These are phyloP conservation scores for Nomia melanderi DNA, from an alignment of 1,140 invertebrate genomes.

Conservation along the genomic window DNA sequence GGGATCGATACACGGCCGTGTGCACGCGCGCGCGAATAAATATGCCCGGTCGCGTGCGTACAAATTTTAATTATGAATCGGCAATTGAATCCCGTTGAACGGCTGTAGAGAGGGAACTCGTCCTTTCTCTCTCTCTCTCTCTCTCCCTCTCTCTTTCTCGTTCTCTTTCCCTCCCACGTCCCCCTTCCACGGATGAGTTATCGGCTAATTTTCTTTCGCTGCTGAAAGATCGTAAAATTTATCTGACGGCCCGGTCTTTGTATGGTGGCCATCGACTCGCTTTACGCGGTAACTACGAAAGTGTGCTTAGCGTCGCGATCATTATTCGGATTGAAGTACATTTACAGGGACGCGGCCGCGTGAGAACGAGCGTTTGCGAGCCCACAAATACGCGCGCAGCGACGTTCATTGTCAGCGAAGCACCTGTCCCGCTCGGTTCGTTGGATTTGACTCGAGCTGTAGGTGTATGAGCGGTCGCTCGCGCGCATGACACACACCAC, in stretches of 20 bases:
- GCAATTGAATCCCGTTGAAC: slow-evolving; percentile 19
- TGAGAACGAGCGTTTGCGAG: background rate
- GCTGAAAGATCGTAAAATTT: slow-evolving; percentile 41
- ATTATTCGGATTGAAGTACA: slow-evolving; percentile 28
- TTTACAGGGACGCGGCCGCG: slow-evolving; percentile 18
- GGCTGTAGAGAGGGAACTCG: too few species aligned
- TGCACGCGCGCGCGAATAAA: slow-evolving; percentile 16
- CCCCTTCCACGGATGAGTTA: slow-evolving; percentile 10
- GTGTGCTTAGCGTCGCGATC: slow-evolving; percentile 40
- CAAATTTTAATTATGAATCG: slow-evolving; percentile 44
- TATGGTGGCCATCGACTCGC: background rate
- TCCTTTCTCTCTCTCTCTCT: too few species aligned
- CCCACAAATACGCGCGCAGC: background rate
- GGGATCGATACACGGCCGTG: slow-evolving; percentile 13
- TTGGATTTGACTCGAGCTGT: slow-evolving; percentile 54
- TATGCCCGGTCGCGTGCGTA: slow-evolving; percentile 21
- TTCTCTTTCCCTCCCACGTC: too few species aligned
- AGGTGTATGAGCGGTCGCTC: slow-evolving; percentile 8
- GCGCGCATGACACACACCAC: too few species aligned
- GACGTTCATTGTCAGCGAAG: slow-evolving; percentile 40
- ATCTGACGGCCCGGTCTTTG: background rate
- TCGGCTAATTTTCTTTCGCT: slow-evolving; percentile 35
- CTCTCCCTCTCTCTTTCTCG: too few species aligned
- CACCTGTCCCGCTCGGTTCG: slow-evolving; percentile 53
- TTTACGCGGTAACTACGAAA: slow-evolving; percentile 31